These are phyloP conservation scores for Polydrusus pterygomalis DNA, from an alignment of 2,888 invertebrate genomes.

Conservation along the genomic window DNA sequence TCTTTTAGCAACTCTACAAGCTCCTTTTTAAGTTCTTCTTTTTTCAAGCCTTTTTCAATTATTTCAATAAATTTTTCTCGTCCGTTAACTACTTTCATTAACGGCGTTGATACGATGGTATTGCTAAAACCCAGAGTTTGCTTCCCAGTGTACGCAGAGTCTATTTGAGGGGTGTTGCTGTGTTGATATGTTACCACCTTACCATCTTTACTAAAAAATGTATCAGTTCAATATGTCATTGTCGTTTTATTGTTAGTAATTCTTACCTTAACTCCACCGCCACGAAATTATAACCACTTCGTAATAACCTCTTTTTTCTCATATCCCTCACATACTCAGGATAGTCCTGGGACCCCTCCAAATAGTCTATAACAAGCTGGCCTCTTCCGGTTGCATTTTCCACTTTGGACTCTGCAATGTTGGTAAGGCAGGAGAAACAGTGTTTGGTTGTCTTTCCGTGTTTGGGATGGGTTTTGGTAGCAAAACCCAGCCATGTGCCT, in stretches of 20 bases:
- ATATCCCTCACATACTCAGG: slow-evolving; percentile 59
- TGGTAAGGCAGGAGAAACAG: slow-evolving; percentile 82
- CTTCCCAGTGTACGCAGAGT: slow-evolving; percentile 68
- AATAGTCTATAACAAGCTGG: slow-evolving; percentile 79
- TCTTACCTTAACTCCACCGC: slow-evolving; percentile 80
- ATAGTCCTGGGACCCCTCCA: slow-evolving; percentile 71
- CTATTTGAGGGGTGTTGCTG: slow-evolving; percentile 69
- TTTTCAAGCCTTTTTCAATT: slow-evolving; percentile 69
- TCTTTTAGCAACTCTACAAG: slow-evolving; percentile 78
- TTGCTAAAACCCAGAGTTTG: slow-evolving; percentile 82
- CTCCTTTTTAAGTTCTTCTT: slow-evolving; percentile 75
- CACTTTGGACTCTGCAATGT: slow-evolving; percentile 75
- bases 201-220: slow-evolving; percentile 57
- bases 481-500: slow-evolving; percentile 88
- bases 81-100: slow-evolving; percentile 81
- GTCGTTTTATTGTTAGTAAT: no score
- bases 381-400: slow-evolving; percentile 79
- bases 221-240: no score
- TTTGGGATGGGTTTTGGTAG: slow-evolving; percentile 66
- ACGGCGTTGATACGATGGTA: slow-evolving; percentile 77
- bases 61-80: slow-evolving; percentile 76
- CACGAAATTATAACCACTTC: slow-evolving; percentile 83
- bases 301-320: slow-evolving; percentile 65
- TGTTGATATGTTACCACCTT: background rate
- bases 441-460: slow-evolving; percentile 66